Evolutionary conservation across 2,888 invertebrate species (phyloP), one percentile per base, ranked within the genome.

Genomic region (Rhogogaster chlorosoma): DNA sequence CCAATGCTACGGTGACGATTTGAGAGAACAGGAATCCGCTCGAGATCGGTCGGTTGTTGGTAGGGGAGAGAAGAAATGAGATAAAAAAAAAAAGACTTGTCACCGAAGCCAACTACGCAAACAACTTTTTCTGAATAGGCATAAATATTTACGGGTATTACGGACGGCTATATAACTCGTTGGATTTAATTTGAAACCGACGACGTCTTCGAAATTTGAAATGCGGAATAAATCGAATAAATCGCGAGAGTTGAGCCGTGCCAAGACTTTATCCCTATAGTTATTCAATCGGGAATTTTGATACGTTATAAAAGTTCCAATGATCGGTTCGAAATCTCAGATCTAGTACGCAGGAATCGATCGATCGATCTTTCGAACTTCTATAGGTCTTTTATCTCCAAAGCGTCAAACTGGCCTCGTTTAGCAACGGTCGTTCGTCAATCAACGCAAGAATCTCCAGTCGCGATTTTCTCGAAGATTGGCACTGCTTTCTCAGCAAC

Each of bases 401-500:
- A 70, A 71, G 49, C 84, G 61, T 38, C 75, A 32, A 29, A 53
- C 85, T 57, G 78, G 80, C 77, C 78, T 83, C 84, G 71, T 84
- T 86, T 77, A 86, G 77, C 83, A 85, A 86, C 86, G 86, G 85
- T 86, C 87, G 87, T 87, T 88, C 86, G 86, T 87, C 88, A 88
- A 88, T 89, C 87, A 86, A 70, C 61, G 45, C n/a, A 29, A 67
- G 45, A 53, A 83, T 83, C 70, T 67, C 32, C 22, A 18, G n/a
- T 70, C 9, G 67, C 45, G 83, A 83, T 83, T 83, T 83, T 18
- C 42, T 45, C 70, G n/a, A 29, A 83, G 83, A 83, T 83, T 83
- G 67, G 45, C 29, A 45, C 15, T 49, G 29, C 29, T 45, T 83
- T 83, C 83, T 32, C n/a, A 29, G 18, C 64, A 67, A n/a, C 70